Evolutionary conservation across 2,113 vertebrate genomes (phyloP), one percentile per base, ranked within the genome.

Genomic region (Spea bombifrons): DNA sequence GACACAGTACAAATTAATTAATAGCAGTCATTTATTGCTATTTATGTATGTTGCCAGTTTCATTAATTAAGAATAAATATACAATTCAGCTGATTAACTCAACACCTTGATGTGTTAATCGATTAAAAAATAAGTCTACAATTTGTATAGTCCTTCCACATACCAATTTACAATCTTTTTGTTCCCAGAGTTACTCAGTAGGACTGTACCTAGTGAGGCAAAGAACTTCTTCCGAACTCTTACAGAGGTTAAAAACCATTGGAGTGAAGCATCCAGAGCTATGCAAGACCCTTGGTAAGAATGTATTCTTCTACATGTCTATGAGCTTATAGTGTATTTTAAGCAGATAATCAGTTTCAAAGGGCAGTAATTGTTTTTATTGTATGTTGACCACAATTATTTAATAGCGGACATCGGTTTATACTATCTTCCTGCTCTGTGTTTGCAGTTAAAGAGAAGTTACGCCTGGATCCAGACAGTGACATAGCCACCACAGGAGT

Each of bases 401-500:
- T n/a, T n/a, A n/a, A n/a, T 8, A 17, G 64, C 30, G 5, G 47
- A 45, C 1, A n/a, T 45, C 5, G 4, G 47, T 3, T 0, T 0
- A 68, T 16, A 65, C 17, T 12, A 12, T 44, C 44, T 3, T 69
- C 82, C 13, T 84, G 7, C 7, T 84, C 7, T 5, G 16, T 5
- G 16, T 0, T 71, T 71, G 48, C 86, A 99, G 97, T 99, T 75
- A 96, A 96, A 81, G 97, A 99, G 89, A 99, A 99, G 88, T 87
- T 99, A 57, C 95, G 96, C 10, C 92, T 97, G 84, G 97, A 99
- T 81, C 97, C 97, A 0, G 97, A 99, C 87, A 99, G 97, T 1
- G 97, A 99, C 88, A 98, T 99, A 0, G 95, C 97, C 9, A 99
- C 97, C 81, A 99, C 97, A 0, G 97, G 97, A 0, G 94, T 99